Percentiles rank a stretch among this genome's conserved stretches.
Evolutionary conservation across 2,113 vertebrate species (phyloP).

Genomic region (Albula glossodonta): DNA sequence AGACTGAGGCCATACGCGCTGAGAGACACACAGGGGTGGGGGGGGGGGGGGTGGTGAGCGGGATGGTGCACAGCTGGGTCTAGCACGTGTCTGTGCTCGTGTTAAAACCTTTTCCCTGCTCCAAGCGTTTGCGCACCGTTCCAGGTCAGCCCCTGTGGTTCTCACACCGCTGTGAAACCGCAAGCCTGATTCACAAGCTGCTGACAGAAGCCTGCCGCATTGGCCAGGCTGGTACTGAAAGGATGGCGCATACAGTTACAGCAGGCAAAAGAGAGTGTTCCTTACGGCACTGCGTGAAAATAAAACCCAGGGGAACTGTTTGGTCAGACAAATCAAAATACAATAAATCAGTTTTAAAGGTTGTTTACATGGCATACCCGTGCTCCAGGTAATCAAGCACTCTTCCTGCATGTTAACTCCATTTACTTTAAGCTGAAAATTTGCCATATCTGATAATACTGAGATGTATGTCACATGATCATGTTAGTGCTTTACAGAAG

Average conservation of each 20-base stretch:
- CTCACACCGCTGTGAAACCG: background rate
- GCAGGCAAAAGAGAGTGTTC: too few relatives aligned
- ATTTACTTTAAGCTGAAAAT: too few relatives aligned
- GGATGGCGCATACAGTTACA: background rate
- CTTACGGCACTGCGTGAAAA: background rate
- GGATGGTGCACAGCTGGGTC: background rate
- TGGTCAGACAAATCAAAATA: background rate
- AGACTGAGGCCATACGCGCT: background rate
- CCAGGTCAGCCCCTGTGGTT: background rate
- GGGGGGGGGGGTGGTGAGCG: background rate
- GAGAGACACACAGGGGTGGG: background rate
- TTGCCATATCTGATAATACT: too few relatives aligned
- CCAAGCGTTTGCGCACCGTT: background rate
- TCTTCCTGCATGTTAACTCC: too few relatives aligned
- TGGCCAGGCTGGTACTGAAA: background rate
- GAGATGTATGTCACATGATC: too few relatives aligned
- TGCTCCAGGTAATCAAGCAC: too few relatives aligned
- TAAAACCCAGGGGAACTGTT: background rate
- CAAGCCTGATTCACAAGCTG: background rate
- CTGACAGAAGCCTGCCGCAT: background rate
- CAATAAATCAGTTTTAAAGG: background rate
- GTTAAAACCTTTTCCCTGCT: background rate
- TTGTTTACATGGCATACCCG: too few relatives aligned
- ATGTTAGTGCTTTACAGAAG: background rate
- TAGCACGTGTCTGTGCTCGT: background rate